Percentiles rank a stretch among this genome's conserved stretches.
Evolutionary conservation across 1,140 invertebrate genomes (phyloP).

Genomic region (Eueides isabella): DNA sequence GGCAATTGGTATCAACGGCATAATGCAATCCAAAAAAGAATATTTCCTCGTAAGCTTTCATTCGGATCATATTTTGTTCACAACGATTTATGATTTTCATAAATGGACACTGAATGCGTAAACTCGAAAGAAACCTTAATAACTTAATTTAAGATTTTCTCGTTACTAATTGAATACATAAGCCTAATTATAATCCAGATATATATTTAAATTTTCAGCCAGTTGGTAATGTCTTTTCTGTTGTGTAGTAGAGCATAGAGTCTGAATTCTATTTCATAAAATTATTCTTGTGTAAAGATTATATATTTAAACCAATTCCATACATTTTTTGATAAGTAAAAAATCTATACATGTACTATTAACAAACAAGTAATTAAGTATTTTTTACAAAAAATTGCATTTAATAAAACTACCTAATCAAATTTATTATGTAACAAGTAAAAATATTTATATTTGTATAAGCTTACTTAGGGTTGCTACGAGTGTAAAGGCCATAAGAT

Average conservation of each 20-base stretch:
- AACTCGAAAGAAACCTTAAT: not conserved
- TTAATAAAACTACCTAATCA: too few relatives aligned
- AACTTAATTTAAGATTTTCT: slow-evolving; percentile 3
- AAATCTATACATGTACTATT: too few relatives aligned
- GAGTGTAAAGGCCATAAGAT: not conserved
- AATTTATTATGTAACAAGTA: not conserved
- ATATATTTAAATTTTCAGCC: not conserved
- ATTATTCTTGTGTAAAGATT: too few relatives aligned
- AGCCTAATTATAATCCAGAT: not conserved
- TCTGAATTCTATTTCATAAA: too few relatives aligned
- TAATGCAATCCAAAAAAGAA: slow-evolving; percentile 40
- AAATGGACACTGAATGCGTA: not conserved
- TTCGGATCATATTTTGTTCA: slow-evolving; percentile 37
- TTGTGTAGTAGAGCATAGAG: too few relatives aligned
- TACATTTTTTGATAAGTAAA: too few relatives aligned
- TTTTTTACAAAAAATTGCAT: too few relatives aligned
- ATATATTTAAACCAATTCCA: too few relatives aligned
- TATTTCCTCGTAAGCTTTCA: slow-evolving; percentile 42
- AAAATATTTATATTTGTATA: not conserved
- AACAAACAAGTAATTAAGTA: too few relatives aligned
- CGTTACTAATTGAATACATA: not conserved
- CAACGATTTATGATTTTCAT: not conserved
- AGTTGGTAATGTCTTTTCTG: not conserved
- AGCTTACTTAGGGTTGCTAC: not conserved
- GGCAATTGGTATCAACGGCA: slow-evolving; percentile 43